phyloP scores from a whole-genome alignment of 1,140 invertebrate genomes.

The Drosophila lini region DNA sequence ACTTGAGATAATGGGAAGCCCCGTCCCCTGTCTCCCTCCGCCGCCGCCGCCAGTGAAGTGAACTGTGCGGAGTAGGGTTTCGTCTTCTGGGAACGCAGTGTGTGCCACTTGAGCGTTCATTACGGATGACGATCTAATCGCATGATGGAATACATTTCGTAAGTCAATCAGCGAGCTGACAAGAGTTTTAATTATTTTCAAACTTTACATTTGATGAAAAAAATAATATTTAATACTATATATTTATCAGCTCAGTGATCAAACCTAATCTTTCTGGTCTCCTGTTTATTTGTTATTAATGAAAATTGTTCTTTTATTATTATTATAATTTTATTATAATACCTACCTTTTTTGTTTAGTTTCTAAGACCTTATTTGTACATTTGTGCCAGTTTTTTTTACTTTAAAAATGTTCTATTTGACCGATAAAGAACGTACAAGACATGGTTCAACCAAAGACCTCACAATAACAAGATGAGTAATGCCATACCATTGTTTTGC shows the following conservation, averaged over 20 bases:
- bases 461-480: no score
- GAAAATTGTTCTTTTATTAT: background rate
- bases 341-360: no score
- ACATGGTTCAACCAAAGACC: no score
- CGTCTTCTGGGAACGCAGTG: conserved; percentile 24
- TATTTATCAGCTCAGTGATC: background rate
- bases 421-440: no score
- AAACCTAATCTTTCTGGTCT: background rate
- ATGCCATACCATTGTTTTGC: no score
- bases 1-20: conserved; percentile 28
- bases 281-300: background rate
- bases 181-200: conserved; percentile 13
- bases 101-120: conserved; percentile 4
- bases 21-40: background rate
- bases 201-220: background rate
- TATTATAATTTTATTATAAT: no score
- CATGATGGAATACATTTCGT: conserved; percentile 2
- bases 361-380: no score
- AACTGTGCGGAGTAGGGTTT: conserved; percentile 10
- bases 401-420: no score
- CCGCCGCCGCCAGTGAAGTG: conserved; percentile 1
- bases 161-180: background rate
- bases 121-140: conserved; percentile 22
- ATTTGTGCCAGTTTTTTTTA: no score
- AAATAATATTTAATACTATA: background rate